Percentiles rank a stretch among this genome's conserved stretches.
phyloP scores from a whole-genome alignment of 2,888 invertebrate genomes.

The Drosophila hamatofila region DNA sequence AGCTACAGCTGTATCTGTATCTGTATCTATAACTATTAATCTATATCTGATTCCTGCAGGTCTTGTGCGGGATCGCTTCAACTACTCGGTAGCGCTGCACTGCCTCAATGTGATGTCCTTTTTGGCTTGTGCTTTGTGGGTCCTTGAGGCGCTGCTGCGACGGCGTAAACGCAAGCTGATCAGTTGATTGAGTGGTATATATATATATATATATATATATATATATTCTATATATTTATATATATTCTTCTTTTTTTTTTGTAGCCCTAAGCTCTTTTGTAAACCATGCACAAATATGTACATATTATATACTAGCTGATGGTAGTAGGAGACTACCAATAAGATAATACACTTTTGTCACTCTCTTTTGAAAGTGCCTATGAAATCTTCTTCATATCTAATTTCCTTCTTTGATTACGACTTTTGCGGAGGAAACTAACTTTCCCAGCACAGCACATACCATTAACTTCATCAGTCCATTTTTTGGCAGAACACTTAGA shows the following conservation, averaged over 20 bases:
- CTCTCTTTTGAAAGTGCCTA: not conserved
- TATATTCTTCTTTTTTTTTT: conserved; percentile 17
- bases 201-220: not conserved
- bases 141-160: conserved; percentile 85
- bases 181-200: conserved; percentile 25
- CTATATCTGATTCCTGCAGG: conserved; percentile 84
- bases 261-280: conserved; percentile 12
- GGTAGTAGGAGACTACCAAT: too few species aligned
- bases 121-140: conserved; percentile 88
- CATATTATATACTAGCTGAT: not conserved
- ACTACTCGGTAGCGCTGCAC: conserved; percentile 88
- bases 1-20: not conserved
- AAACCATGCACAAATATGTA: conserved; percentile 1
- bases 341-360: not conserved
- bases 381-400: too few species aligned
- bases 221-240: not conserved
- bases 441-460: too few species aligned
- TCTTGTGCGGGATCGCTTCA: conserved; percentile 88
- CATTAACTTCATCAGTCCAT: too few species aligned
- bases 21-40: not conserved
- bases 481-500: too few species aligned
- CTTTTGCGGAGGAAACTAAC: too few species aligned
- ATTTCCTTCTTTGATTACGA: too few species aligned
- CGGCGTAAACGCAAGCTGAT: conserved; percentile 50
- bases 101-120: conserved; percentile 89